Base-by-base conservation (phyloP, 2,888 invertebrate species). In the Eubasilissa splendida region DNA sequence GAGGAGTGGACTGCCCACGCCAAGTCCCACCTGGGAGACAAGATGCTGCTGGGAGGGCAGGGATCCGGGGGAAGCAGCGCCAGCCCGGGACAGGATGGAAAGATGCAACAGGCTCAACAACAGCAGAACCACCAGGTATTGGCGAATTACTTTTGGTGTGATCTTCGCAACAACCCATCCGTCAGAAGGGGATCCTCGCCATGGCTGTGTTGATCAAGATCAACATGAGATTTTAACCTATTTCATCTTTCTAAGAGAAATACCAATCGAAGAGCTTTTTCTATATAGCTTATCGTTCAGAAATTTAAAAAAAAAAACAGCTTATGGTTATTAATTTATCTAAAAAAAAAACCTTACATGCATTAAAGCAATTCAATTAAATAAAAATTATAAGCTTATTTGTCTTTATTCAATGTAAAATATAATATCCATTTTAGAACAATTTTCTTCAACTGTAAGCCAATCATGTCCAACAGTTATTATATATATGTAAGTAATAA, bases 1-100 rank as follows among this genome's bases (percentile, higher is more conserved):
- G 95, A 95, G 86, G 95, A 95, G 86, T 95, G 95, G 95, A 93
- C 92, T 82, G 92, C 94, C 50, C 95, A 95, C 86, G 94, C 95
- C 79, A 93, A 94, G 89, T 92, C 93, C 81, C 94, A 94, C 86
- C 88, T 94, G 84, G 93, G 93, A 68, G 93, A 91, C 83, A 91
- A 91, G 83, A 85, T 90, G 78, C 81, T 82, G 53, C 85, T 90
- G 76, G 78, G 83, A 53, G 77, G 75, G 42, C 76, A 78, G 22
- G 83, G 84, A 53, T 84, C 84, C 7, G 76, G 84, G 7, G 77
- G 81, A 58, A 79, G 83, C 54, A 81, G 78, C 68, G 78, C 77
- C 22, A 82, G 84, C 60, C 85, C 85, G 31, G 84, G 83, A 66
- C 84, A 82, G 80, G 82, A 80, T 60, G 52, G 68, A 50, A 80